phyloP scores from a whole-genome alignment of 2,888 invertebrate species.

The Miltochrista miniata region DNA sequence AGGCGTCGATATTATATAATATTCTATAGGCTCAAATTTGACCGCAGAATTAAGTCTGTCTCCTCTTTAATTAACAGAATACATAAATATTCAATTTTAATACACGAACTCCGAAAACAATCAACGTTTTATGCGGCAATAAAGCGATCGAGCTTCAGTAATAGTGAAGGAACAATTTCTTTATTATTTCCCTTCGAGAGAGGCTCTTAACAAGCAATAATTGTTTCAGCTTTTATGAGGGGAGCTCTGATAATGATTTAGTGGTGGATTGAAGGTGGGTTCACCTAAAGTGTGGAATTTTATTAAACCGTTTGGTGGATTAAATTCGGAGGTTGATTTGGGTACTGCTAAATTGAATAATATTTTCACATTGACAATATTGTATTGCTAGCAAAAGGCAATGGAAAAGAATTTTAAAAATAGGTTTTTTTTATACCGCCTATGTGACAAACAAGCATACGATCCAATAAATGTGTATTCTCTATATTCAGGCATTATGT shows the following conservation, averaged over 20 bases:
- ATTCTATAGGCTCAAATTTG: neutral
- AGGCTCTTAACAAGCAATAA: slow-evolving; percentile 63
- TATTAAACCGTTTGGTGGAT: slow-evolving; percentile 8
- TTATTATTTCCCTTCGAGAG: slow-evolving; percentile 55
- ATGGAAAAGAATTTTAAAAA: no score
- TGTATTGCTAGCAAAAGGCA: no score
- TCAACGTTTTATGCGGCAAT: slow-evolving; percentile 42
- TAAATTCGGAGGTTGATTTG: slow-evolving; percentile 2
- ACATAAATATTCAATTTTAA: slow-evolving; percentile 25
- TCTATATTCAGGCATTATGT: no score
- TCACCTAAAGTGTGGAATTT: slow-evolving; percentile 22
- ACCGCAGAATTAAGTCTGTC: neutral
- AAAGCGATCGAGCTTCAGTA: slow-evolving; percentile 44
- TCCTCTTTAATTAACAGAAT: neutral
- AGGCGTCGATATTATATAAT: neutral
- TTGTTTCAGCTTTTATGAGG: slow-evolving; percentile 58
- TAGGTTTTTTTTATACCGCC: no score
- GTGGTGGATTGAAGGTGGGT: slow-evolving; percentile 24
- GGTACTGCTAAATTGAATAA: no score
- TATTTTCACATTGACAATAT: no score
- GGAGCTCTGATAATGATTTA: slow-evolving; percentile 47
- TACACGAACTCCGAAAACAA: slow-evolving; percentile 28
- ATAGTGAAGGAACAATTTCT: slow-evolving; percentile 43
- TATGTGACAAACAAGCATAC: no score
- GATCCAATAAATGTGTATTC: no score